Evolutionary conservation across 2,113 vertebrate species (phyloP), one percentile per base, ranked within the genome.

Genomic region (Prochilodus magdalenae): DNA sequence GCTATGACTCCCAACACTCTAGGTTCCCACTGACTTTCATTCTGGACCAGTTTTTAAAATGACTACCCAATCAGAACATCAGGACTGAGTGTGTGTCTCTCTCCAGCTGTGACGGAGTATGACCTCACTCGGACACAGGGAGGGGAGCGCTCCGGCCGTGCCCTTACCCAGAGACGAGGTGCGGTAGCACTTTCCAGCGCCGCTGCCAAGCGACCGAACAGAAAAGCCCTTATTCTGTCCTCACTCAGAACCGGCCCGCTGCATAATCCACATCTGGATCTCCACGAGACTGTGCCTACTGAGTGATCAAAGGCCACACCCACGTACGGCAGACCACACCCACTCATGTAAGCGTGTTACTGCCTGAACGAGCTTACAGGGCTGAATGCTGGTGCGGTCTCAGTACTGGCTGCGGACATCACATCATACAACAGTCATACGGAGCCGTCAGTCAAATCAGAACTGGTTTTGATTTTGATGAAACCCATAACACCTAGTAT

Each of bases 141-240:
- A 88, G 90, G 89, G 89, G 85, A 86, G 86, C 87, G 83, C 85
- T 90, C 89, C 83, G 88, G 85, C 89, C 81, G 7, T 82, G 59
- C 87, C 87, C 87, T 92, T 90, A 85, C 89, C 69, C 87, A 85
- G 87, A 88, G 71, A 82, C 33, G 88, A 90, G 87, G 91, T 86
- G 86, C 85, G 81, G 89, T 86, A 83, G 67, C 82, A 87, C 83
- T 94, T 95, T 94, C 94, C 94, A 92, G 33, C 73, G 36, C 0
- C 55, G 60, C 83, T 6, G 93, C 93, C 93, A 94, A 90, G 86
- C 49, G 26, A 26, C 55, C n/a, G 85, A 90, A 94, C 92, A 94
- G 90, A 81, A 90, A 86, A 81, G 73, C 87, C 89, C 86, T 93
- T 94, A 90, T 93, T 92, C 82, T 77, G 78, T 75, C 1, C 59